A percentile compares a stretch with the other conserved stretches of the same genome.
These are phyloP conservation scores for Thymelicus sylvestris DNA, from an alignment of 2,888 invertebrate genomes.

Conservation along the genomic window DNA sequence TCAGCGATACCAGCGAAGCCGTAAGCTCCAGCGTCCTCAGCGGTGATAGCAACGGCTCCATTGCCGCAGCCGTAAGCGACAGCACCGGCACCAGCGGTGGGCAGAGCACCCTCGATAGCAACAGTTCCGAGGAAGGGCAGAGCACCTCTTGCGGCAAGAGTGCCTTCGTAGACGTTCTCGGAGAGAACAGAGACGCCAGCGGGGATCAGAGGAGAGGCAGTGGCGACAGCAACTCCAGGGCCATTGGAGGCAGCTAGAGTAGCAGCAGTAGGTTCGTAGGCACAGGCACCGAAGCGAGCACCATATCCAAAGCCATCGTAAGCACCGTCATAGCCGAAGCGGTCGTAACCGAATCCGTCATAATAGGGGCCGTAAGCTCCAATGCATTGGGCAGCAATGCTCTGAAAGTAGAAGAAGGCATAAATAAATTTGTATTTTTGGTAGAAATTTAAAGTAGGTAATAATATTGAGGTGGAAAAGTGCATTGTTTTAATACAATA, in stretches of 20 bases:
- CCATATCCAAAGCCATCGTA: conserved; percentile 20
- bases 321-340: conserved; percentile 5
- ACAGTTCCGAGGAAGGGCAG: conserved; percentile 47
- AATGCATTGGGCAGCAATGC: conserved; percentile 36
- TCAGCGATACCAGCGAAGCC: conserved; percentile 7
- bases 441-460: no score
- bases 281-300: conserved; percentile 29
- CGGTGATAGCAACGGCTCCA: conserved; percentile 45
- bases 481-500: conserved; percentile 24
- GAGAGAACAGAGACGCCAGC: conserved; percentile 53
- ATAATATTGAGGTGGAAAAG: no score
- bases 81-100: conserved; percentile 53
- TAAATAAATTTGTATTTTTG: no score
- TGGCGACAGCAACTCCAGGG: conserved; percentile 44
- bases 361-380: conserved; percentile 10
- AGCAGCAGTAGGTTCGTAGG: conserved; percentile 36
- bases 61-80: conserved; percentile 52
- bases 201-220: conserved; percentile 53
- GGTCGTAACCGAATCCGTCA: no score
- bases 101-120: conserved; percentile 51
- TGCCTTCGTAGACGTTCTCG: conserved; percentile 53
- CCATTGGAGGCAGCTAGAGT: conserved; percentile 44
- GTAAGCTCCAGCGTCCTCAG: conserved; percentile 42
- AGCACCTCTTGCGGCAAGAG: conserved; percentile 41
- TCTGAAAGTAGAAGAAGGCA: conserved; percentile 4